Conservation (phyloP, 2,113 vertebrate genomes). For the Elaphurus davidianus region DNA sequence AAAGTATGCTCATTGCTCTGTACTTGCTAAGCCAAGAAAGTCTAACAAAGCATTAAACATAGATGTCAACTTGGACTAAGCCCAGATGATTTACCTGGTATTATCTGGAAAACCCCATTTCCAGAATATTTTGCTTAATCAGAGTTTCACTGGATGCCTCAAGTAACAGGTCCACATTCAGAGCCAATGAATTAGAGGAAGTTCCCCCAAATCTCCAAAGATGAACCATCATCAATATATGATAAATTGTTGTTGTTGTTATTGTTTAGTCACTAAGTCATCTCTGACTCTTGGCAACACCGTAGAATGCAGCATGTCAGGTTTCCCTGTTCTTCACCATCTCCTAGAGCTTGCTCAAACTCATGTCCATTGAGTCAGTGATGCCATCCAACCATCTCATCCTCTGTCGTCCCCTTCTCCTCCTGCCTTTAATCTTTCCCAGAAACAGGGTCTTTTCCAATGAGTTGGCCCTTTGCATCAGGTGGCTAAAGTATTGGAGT, state of each 20-base stretch:
- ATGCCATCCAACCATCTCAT: neutral
- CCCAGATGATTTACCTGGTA: neutral
- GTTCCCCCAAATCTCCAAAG: neutral
- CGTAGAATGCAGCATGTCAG: rapidly evolving
- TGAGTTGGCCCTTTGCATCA: neutral
- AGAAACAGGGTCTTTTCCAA: neutral
- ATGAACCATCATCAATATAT: rapidly evolving
- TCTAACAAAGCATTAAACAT: neutral
- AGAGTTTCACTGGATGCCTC: neutral
- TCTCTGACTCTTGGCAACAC: neutral
- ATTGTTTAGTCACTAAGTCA: neutral
- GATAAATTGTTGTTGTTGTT: neutral
- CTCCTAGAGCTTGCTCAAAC: neutral
- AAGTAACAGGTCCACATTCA: neutral
- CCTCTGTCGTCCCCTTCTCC: neutral
- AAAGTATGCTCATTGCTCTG: neutral
- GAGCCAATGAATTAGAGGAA: neutral
- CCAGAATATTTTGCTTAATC: neutral
- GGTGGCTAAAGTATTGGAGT: neutral
- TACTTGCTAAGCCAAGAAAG: neutral
- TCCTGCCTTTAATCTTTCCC: neutral
- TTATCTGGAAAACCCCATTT: neutral
- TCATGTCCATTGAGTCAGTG: neutral
- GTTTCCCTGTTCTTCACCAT: neutral
- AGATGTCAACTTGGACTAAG: neutral